A percentile compares a stretch with the other conserved stretches of the same genome.
These are phyloP conservation scores for Tricholauxania praeusta DNA, from an alignment of 2,888 invertebrate species.

Conservation along the genomic window DNA sequence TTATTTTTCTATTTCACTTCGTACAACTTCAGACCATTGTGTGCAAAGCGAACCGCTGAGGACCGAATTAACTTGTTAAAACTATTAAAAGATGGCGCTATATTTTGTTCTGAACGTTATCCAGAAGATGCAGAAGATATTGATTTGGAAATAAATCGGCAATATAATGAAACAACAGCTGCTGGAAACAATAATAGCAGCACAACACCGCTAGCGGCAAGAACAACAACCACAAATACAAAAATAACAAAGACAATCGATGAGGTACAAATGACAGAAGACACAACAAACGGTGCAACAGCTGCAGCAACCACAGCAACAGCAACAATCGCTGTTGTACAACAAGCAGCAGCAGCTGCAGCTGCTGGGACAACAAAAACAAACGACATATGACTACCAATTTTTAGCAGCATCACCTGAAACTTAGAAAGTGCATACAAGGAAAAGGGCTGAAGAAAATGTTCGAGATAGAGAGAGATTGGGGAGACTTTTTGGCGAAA, in stretches of 20 bases:
- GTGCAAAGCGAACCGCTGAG: constrained; percentile 87
- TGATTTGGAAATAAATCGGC: constrained; percentile 63
- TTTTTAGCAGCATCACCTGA: constrained; percentile 64
- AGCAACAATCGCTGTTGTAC: constrained; percentile 44
- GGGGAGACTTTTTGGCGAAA: background rate
- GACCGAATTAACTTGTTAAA: constrained; percentile 88
- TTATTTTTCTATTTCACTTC: constrained; percentile 11
- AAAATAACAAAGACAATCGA: constrained; percentile 57
- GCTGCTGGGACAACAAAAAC: constrained; percentile 42
- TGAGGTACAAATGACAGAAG: constrained; percentile 55
- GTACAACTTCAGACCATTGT: constrained; percentile 71
- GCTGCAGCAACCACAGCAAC: constrained; percentile 48
- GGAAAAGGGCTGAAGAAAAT: constrained; percentile 46
- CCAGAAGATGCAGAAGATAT: constrained; percentile 66
- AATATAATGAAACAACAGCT: constrained; percentile 55
- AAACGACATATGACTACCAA: constrained; percentile 66
- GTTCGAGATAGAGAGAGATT: constrained; percentile 36
- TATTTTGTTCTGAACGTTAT: constrained; percentile 66
- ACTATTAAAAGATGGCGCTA: constrained; percentile 71
- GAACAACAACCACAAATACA: constrained; percentile 39
- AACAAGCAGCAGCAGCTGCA: constrained; percentile 44
- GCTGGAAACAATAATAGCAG: constrained; percentile 40
- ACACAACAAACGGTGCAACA: constrained; percentile 51
- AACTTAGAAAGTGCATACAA: constrained; percentile 56
- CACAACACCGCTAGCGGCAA: constrained; percentile 21